phyloP scores from a whole-genome alignment of 2,797 vertebrate species.

The Sparidentex hasta region DNA sequence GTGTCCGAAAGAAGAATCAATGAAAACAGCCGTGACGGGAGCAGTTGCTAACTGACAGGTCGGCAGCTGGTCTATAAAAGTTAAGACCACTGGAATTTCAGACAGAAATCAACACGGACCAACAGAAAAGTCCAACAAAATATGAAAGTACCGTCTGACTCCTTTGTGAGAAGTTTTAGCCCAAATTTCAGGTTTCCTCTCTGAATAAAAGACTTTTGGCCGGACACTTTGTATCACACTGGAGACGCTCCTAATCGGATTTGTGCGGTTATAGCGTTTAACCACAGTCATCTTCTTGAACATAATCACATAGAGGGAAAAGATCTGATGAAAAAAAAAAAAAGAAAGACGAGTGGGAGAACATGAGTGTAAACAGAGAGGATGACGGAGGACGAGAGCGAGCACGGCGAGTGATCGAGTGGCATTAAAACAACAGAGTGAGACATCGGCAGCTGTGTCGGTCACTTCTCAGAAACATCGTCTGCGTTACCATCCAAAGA shows the following conservation, averaged over 20 bases:
- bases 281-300: neutral
- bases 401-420: constrained; percentile 19
- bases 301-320: neutral
- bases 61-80: constrained; percentile 52
- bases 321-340: too few relatives aligned
- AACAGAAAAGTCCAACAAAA: neutral
- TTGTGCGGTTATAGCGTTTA: neutral
- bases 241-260: neutral
- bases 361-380: constrained; percentile 12
- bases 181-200: neutral
- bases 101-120: constrained; percentile 5
- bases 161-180: neutral
- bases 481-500: constrained; percentile 37
- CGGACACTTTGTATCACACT: neutral
- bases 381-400: constrained; percentile 10
- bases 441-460: constrained; percentile 41
- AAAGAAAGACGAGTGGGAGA: constrained; percentile 9
- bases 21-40: constrained; percentile 9
- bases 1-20: neutral
- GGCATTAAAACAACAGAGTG: constrained; percentile 19
- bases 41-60: neutral
- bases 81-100: constrained; percentile 25
- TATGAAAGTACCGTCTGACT: neutral
- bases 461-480: constrained; percentile 36
- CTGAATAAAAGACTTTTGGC: neutral